A percentile compares a stretch with the other conserved stretches of the same genome.
phyloP scores from a whole-genome alignment of 2,888 invertebrate species.

The Junonia oenone region DNA sequence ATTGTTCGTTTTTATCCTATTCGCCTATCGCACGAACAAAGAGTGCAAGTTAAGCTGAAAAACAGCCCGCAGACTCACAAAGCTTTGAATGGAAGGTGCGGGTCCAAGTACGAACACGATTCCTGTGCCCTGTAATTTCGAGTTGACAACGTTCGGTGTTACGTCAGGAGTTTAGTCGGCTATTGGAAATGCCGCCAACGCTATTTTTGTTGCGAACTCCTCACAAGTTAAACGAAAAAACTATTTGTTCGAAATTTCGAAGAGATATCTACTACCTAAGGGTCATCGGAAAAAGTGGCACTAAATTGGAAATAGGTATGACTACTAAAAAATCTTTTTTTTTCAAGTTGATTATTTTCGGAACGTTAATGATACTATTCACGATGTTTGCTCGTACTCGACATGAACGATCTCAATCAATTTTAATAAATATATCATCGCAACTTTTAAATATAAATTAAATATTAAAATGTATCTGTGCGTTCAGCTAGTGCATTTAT shows the following conservation, averaged over 20 bases:
- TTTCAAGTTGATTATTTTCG: not conserved
- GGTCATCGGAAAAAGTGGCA: not conserved
- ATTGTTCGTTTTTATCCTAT: slow-evolving; percentile 41
- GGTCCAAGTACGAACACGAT: slow-evolving; percentile 41
- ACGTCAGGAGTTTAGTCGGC: slow-evolving; percentile 31
- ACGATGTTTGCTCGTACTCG: not conserved
- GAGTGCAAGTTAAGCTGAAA: slow-evolving; percentile 54
- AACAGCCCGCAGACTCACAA: slow-evolving; percentile 50
- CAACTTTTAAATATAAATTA: not conserved
- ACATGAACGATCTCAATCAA: not conserved
- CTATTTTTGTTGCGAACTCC: slow-evolving; percentile 34
- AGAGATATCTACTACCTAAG: not conserved
- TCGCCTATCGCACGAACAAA: slow-evolving; percentile 45
- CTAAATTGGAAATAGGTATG: not conserved
- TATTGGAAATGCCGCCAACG: slow-evolving; percentile 30
- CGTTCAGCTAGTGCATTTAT: slow-evolving; percentile 5
- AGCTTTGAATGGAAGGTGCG: slow-evolving; percentile 55
- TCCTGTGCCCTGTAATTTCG: slow-evolving; percentile 57
- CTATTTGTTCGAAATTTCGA: not conserved
- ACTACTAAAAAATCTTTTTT: too few relatives aligned
- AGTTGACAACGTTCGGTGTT: slow-evolving; percentile 45
- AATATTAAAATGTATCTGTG: slow-evolving; percentile 1
- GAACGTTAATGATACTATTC: not conserved
- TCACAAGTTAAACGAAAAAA: slow-evolving; percentile 22
- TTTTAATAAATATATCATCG: not conserved